Percentiles rank a stretch among this genome's conserved stretches.
Conservation (phyloP, 2,797 vertebrate genomes). For the Oreortyx pictus region DNA sequence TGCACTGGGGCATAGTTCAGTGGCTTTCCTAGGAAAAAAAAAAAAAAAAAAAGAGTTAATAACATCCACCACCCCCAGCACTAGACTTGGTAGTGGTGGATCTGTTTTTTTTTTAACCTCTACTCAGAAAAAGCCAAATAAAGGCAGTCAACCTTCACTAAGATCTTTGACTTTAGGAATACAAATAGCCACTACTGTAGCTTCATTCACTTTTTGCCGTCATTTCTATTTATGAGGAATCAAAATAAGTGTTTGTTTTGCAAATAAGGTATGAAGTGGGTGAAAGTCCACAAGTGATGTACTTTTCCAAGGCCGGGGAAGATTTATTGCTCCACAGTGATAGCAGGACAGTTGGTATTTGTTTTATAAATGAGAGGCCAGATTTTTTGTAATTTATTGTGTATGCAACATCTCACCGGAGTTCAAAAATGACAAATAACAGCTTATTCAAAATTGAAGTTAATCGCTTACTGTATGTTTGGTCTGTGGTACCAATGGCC, state of each 20-base stretch:
- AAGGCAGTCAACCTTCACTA: not conserved
- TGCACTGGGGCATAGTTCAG: not conserved
- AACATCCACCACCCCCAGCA: not conserved
- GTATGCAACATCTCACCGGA: not conserved
- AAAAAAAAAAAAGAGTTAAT: not conserved
- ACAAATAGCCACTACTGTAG: not conserved
- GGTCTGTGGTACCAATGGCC: not conserved
- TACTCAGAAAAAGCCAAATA: not conserved
- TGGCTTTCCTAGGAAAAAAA: not conserved
- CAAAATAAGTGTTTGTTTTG: conserved; percentile 1
- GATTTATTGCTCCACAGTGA: conserved; percentile 32
- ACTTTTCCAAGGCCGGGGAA: not conserved
- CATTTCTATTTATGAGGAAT: not conserved
- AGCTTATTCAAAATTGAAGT: not conserved
- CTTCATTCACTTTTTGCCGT: not conserved
- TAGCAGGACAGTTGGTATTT: not conserved
- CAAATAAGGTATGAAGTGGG: conserved; percentile 23
- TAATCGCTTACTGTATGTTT: conserved; percentile 10
- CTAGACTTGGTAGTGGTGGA: not conserved
- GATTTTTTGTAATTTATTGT: not conserved
- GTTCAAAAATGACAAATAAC: conserved; percentile 26
- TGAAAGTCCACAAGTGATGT: conserved; percentile 1
- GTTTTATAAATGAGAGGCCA: not conserved
- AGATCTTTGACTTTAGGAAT: not conserved
- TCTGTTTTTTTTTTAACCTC: not conserved